Percentiles rank a stretch among this genome's conserved stretches.
Evolutionary conservation across 2,888 invertebrate species (phyloP).

Genomic region (Diaperis boleti): DNA sequence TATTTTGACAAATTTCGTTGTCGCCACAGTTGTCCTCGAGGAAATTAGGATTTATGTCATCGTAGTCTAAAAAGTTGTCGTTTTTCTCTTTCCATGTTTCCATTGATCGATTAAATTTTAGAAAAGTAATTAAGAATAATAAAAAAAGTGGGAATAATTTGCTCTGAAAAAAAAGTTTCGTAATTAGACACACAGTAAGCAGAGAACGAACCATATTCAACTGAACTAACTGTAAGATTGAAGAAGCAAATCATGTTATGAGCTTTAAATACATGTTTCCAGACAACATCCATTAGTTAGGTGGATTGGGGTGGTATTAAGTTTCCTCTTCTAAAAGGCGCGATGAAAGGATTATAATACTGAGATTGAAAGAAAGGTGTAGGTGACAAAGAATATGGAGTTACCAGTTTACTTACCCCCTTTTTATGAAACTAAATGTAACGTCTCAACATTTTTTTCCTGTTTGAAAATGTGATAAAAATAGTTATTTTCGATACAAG

Average conservation of each 20-base stretch:
- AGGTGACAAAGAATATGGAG: too few relatives aligned
- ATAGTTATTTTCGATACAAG: too few relatives aligned
- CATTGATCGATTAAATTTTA: constrained; percentile 15
- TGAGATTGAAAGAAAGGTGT: neutral
- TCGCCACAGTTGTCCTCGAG: constrained; percentile 12
- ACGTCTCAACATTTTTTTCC: too few relatives aligned
- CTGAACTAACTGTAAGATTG: constrained; percentile 1
- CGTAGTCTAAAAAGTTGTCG: constrained; percentile 21
- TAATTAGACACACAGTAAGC: neutral
- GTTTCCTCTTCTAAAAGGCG: constrained; percentile 10
- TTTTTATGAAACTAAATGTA: too few relatives aligned
- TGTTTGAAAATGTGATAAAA: too few relatives aligned
- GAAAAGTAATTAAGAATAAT: neutral
- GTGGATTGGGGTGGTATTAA: constrained; percentile 23
- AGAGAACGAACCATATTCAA: constrained; percentile 10
- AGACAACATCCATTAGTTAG: constrained; percentile 42
- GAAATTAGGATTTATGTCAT: neutral
- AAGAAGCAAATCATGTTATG: too few relatives aligned
- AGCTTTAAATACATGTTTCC: constrained; percentile 21
- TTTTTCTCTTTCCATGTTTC: constrained; percentile 27
- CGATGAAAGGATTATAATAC: constrained; percentile 5
- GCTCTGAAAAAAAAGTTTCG: constrained; percentile 7
- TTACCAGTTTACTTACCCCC: too few relatives aligned
- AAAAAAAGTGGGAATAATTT: neutral
- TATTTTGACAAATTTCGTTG: constrained; percentile 23